phyloP scores from a whole-genome alignment of 2,797 vertebrate species.

The Tapera naevia region DNA sequence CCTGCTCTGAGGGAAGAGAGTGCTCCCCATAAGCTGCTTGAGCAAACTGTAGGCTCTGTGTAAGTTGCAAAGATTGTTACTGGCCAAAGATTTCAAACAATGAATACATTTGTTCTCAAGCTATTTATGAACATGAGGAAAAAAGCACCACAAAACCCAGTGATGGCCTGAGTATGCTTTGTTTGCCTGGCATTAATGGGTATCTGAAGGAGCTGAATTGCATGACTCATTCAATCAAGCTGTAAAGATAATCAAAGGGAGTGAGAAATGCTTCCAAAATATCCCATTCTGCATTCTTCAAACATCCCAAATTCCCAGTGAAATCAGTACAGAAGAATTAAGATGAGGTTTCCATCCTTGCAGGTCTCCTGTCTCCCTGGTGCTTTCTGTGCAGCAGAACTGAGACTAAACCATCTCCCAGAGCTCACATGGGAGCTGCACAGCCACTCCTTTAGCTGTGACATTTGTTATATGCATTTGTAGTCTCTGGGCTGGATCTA shows the following conservation, averaged over 20 bases:
- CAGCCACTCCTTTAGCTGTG: neutral
- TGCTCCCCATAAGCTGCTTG: neutral
- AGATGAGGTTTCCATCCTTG: neutral
- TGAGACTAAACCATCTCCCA: neutral
- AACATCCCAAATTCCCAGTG: neutral
- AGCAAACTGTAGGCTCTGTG: neutral
- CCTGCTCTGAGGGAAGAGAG: neutral
- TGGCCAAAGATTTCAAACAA: neutral
- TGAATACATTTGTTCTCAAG: neutral
- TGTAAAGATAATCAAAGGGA: slow-evolving; percentile 13
- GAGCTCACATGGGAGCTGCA: neutral
- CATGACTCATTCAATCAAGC: slow-evolving; percentile 9
- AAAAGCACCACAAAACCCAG: neutral
- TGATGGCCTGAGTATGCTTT: neutral
- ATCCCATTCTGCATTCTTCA: slow-evolving; percentile 5
- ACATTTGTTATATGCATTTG: neutral
- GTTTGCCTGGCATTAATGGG: neutral
- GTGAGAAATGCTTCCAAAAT: neutral
- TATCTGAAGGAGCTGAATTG: neutral
- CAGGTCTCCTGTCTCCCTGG: neutral
- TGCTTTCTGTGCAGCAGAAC: neutral
- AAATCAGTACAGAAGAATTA: neutral
- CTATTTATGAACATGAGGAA: neutral
- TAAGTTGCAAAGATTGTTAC: neutral
- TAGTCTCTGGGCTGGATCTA: neutral